Evolutionary conservation across 2,888 invertebrate genomes (phyloP).

Genomic region (Pseudococcus viburni): DNA sequence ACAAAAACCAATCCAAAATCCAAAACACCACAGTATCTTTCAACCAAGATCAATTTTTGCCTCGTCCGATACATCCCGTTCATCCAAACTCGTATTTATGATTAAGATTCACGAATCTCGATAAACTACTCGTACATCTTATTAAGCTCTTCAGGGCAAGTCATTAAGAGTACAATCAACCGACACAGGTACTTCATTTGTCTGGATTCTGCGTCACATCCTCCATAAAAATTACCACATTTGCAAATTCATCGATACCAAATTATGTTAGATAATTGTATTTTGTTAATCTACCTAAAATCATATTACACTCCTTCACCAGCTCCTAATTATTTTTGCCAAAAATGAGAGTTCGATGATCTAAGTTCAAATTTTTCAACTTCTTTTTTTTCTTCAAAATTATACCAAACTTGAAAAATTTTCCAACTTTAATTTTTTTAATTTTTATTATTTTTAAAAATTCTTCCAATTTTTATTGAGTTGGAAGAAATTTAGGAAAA

Average conservation of each 20-base stretch:
- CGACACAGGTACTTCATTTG: background rate
- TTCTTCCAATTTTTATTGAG: too few relatives aligned
- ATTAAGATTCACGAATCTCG: background rate
- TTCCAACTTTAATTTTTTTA: too few relatives aligned
- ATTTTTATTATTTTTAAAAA: too few relatives aligned
- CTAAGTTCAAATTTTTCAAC: too few relatives aligned
- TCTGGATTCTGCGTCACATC: conserved; percentile 4
- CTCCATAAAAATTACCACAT: background rate
- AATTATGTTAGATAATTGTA: too few relatives aligned
- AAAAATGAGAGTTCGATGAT: too few relatives aligned
- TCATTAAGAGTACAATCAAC: conserved; percentile 37
- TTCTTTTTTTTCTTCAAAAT: too few relatives aligned
- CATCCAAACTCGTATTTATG: background rate
- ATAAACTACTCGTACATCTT: background rate
- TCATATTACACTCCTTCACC: background rate
- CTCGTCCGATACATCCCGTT: background rate
- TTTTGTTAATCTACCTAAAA: background rate
- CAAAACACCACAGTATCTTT: background rate
- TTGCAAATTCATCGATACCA: background rate
- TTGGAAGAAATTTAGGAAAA: too few relatives aligned
- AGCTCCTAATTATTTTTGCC: too few relatives aligned
- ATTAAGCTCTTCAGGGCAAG: background rate
- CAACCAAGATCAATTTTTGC: background rate
- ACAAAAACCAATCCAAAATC: background rate
- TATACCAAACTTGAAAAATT: too few relatives aligned